Percentiles rank a stretch among this genome's conserved stretches.
Conservation (phyloP, 1,140 invertebrate genomes). For the Cataglyphis hispanica region DNA sequence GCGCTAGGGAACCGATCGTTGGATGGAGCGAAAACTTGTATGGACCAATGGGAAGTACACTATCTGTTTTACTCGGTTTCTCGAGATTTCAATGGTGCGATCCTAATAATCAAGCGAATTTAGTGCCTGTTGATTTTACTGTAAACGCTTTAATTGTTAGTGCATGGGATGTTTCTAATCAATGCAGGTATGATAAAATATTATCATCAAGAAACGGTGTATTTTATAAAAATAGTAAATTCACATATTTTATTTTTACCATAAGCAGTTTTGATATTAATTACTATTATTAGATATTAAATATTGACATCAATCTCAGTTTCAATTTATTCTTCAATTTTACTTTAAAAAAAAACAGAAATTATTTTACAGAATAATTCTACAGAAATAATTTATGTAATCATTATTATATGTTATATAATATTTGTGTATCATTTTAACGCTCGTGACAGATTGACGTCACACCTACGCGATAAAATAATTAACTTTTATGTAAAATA, state of each 20-base stretch:
- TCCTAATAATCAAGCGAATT: constrained; percentile 88
- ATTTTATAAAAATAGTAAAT: no score
- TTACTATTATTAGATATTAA: no score
- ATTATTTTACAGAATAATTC: no score
- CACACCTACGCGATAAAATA: no score
- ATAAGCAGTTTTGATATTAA: constrained; percentile 67
- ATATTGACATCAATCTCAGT: no score
- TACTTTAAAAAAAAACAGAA: no score
- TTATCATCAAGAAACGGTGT: constrained; percentile 85
- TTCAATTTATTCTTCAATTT: no score
- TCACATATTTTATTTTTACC: constrained; percentile 88
- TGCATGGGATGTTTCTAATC: constrained; percentile 89
- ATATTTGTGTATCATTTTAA: no score
- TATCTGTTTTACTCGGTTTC: constrained; percentile 88
- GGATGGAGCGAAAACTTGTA: constrained; percentile 95
- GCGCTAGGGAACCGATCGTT: constrained; percentile 89
- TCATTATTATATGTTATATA: no score
- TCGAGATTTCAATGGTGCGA: constrained; percentile 89
- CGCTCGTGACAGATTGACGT: no score
- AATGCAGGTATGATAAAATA: constrained; percentile 80
- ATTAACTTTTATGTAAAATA: no score
- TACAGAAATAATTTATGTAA: no score
- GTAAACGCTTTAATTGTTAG: constrained; percentile 92
- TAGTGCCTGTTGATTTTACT: constrained; percentile 93
- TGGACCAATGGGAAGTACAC: constrained; percentile 89